phyloP scores from a whole-genome alignment of 2,888 invertebrate genomes.

The Macrosiphum euphorbiae region DNA sequence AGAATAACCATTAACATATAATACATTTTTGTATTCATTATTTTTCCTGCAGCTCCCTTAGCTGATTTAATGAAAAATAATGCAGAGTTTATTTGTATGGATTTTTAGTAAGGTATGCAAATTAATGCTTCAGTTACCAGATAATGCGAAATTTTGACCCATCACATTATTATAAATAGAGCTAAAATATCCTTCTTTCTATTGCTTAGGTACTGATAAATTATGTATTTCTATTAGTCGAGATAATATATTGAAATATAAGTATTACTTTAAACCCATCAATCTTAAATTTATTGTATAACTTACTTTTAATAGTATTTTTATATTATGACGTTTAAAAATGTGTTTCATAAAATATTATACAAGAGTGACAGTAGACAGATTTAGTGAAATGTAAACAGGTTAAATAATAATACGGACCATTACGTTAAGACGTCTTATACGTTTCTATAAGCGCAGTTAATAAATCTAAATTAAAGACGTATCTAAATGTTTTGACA shows the following conservation, averaged over 20 bases:
- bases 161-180: no score
- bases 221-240: background rate
- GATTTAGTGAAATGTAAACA: slow-evolving; percentile 28
- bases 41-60: background rate
- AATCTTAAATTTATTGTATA: background rate
- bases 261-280: background rate
- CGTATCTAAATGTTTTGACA: background rate
- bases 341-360: background rate
- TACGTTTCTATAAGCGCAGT: background rate
- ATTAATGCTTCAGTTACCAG: background rate
- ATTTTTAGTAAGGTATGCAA: background rate
- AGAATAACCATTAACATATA: background rate
- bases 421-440: background rate
- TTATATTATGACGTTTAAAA: background rate
- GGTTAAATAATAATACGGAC: background rate
- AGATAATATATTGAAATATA: background rate
- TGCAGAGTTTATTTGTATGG: background rate
- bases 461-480: background rate
- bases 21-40: background rate
- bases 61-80: background rate
- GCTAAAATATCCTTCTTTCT: no score
- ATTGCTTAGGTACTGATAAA: background rate
- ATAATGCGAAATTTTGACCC: background rate
- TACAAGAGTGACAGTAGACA: background rate
- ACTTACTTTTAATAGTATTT: background rate